These are phyloP conservation scores for Pluvianellus socialis DNA, from an alignment of 2,113 vertebrate genomes.

Conservation along the genomic window DNA sequence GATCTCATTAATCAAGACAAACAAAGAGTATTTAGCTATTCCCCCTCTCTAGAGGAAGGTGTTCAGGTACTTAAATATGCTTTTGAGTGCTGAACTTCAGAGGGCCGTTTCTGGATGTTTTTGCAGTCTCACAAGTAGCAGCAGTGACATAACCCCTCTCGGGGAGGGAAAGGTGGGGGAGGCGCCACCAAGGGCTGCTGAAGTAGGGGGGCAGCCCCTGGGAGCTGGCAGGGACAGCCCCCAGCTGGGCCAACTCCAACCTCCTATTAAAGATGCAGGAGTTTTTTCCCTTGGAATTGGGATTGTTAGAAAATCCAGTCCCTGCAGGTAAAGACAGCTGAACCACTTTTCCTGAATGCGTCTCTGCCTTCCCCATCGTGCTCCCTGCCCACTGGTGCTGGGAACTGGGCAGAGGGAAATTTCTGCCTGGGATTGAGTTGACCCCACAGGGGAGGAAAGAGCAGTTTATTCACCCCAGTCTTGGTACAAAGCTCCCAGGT, in stretches of 20 bases:
- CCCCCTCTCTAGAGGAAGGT: conserved; percentile 23
- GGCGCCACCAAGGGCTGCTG: background rate
- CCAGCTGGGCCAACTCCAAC: background rate
- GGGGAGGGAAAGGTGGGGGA: background rate
- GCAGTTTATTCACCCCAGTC: background rate
- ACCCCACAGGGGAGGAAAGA: background rate
- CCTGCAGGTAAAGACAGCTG: background rate
- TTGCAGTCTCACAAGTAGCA: background rate
- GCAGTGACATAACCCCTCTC: background rate
- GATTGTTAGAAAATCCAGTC: background rate
- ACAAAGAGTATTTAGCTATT: conserved; percentile 54
- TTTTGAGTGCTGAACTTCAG: conserved; percentile 43
- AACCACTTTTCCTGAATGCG: background rate
- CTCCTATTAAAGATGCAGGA: background rate
- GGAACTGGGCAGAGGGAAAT: background rate
- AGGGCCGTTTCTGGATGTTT: conserved; percentile 4
- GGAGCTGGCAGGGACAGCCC: background rate
- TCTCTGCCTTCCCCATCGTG: background rate
- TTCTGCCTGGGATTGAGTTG: background rate
- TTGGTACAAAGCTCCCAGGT: background rate
- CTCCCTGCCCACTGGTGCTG: background rate
- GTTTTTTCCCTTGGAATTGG: background rate
- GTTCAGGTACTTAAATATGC: conserved; percentile 50
- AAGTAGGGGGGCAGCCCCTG: background rate
- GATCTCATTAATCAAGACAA: conserved; percentile 68